Evolutionary conservation across 1,140 invertebrate species (phyloP).

Genomic region (Argopecten irradians): DNA sequence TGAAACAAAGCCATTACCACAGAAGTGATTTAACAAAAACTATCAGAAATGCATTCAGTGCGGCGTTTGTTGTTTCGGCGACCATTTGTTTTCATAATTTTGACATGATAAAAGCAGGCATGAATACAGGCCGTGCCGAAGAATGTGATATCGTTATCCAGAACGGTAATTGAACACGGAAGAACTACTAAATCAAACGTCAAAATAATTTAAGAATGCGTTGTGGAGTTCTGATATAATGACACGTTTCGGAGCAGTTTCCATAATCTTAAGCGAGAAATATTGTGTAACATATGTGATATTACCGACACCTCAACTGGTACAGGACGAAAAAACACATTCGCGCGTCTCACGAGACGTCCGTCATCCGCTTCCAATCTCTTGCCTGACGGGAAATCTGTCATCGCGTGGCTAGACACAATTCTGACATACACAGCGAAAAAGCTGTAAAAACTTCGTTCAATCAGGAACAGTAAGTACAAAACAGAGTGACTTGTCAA

Average conservation of each 20-base stretch:
- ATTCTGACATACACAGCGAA: background rate
- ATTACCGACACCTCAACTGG: background rate
- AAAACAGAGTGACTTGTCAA: background rate
- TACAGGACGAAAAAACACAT: background rate
- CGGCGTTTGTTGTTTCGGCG: background rate
- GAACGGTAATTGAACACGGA: background rate
- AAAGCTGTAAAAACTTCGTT: background rate
- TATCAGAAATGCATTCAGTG: no score
- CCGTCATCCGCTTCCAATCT: background rate
- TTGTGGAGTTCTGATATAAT: background rate
- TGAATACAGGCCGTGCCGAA: background rate
- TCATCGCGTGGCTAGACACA: background rate
- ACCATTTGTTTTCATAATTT: background rate
- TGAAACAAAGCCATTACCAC: no score
- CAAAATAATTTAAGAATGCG: background rate
- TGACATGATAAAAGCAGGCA: background rate
- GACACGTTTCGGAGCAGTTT: background rate
- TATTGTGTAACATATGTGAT: no score
- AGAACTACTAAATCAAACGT: background rate
- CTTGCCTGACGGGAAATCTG: background rate
- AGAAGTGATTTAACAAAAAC: background rate
- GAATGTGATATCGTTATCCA: background rate
- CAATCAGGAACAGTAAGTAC: background rate
- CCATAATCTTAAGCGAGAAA: background rate
- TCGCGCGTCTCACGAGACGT: background rate